A percentile compares a stretch with the other conserved stretches of the same genome.
phyloP scores from a whole-genome alignment of 1,140 invertebrate genomes.

The Cherax destructor region DNA sequence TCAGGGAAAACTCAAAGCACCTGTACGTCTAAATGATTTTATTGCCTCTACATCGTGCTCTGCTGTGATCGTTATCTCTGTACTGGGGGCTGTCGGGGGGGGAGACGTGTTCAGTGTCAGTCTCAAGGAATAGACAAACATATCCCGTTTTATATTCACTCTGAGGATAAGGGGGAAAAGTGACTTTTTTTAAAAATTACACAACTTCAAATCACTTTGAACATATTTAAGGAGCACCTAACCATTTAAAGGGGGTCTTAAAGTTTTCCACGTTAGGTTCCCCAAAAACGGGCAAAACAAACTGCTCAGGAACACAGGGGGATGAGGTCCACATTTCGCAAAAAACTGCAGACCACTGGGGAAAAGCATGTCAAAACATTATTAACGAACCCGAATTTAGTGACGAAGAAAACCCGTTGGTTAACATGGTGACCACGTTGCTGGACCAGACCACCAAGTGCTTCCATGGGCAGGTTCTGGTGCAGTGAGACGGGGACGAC shows the following conservation, averaged over 20 bases:
- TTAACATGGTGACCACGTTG: conserved; percentile 17
- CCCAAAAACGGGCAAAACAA: neutral
- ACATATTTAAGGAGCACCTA: neutral
- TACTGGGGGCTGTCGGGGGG: neutral
- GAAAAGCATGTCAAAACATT: neutral
- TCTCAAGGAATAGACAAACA: neutral
- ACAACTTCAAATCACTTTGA: conserved; percentile 7
- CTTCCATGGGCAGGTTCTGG: conserved; percentile 51
- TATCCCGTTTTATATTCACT: conserved; percentile 12
- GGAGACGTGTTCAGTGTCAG: neutral
- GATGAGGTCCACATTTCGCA: no score
- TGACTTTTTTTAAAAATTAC: neutral
- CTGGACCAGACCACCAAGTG: conserved; percentile 28
- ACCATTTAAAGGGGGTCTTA: conserved; percentile 3
- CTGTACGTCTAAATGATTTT: conserved; percentile 3
- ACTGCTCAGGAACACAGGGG: neutral
- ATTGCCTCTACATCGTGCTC: neutral
- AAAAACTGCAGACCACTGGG: neutral
- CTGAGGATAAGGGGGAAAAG: neutral
- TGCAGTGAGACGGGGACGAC: neutral
- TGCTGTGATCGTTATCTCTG: conserved; percentile 2
- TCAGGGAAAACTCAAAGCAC: neutral
- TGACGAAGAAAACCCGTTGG: neutral
- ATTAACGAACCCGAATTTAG: neutral
- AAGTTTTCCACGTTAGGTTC: neutral